Base-by-base conservation (phyloP, 2,888 invertebrate genomes). In the Caenorhabditis angaria region DNA sequence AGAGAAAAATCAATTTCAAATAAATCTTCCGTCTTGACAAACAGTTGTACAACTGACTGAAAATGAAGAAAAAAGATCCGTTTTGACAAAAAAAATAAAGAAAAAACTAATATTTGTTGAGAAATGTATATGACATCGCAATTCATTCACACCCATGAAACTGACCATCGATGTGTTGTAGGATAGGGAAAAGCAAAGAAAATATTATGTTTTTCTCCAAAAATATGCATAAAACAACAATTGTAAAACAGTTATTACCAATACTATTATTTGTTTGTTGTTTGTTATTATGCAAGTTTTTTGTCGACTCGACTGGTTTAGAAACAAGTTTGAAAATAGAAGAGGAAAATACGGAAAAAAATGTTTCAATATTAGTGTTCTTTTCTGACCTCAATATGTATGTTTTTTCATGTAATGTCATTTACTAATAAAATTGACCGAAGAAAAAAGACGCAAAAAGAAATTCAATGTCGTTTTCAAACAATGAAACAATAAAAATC, bases 281-380 rank as follows among this genome's bases (percentile, higher is more conserved):
- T n/a, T 41, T 41, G 18, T 41, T 41, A 41, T 41, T 41, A 41
- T 41, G 41, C 41, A 41, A 41, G 41, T 41, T 41, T 41, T 41
- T 41, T 12, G 14, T 41, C 3, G 10, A 41, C n/a, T n/a, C 41
- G 41, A 41, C 41, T 41, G 41, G 41, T 41, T 41, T 41, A 14
- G 18, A 41, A 41, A 41, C 41, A 41, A 6, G 41, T 41, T 41
- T 14, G n/a, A n/a, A 41, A 41, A 6, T 14, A 2, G 18, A 41
- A 41, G 41, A 41, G 18, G 18, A 14, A 41, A 14, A 41, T 18
- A 10, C 14, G 18, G 41, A 41, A 41, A 18, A 41, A 41, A n/a
- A n/a, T n/a, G n/a, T 41, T 41, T 41, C 41, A 41, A 41, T 41
- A 41, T 41, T 41, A 41, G 41, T 41, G 10, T 14, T 18, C 41